Conservation (phyloP, 1,140 invertebrate genomes). For the Gonatopus flavifemur region DNA sequence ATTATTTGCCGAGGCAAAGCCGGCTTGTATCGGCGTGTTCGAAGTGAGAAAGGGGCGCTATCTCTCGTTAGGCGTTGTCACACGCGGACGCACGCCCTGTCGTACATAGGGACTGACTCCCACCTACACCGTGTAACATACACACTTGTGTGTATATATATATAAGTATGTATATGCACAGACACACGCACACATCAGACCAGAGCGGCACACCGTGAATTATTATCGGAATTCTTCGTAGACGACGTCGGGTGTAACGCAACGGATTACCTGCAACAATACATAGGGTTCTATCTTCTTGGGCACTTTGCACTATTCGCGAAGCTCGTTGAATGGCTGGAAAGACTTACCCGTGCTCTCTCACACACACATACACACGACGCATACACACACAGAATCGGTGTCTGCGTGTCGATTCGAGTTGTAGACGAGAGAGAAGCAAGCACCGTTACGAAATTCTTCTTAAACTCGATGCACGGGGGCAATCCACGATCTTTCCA, state of each 20-base stretch:
- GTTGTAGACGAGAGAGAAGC: conserved; percentile 16
- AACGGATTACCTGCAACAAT: background rate
- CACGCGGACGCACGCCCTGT: conserved; percentile 29
- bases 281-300: background rate
- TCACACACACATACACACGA: background rate
- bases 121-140: conserved; percentile 17
- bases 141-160: background rate
- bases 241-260: background rate
- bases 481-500: conserved; percentile 11
- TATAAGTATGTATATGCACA: too few relatives aligned
- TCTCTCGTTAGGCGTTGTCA: conserved; percentile 35
- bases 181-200: conserved; percentile 4
- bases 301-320: background rate
- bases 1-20: background rate
- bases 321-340: background rate
- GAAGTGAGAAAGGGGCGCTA: conserved; percentile 16
- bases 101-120: conserved; percentile 14
- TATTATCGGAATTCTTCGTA: background rate
- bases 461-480: conserved; percentile 15
- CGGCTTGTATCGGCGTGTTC: background rate
- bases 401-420: conserved; percentile 21
- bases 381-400: background rate
- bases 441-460: conserved; percentile 44
- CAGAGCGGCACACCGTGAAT: background rate
- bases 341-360: too few relatives aligned